A percentile compares a stretch with the other conserved stretches of the same genome.
These are phyloP conservation scores for Collichthys lucidus DNA, from an alignment of 2,113 vertebrate species.

Conservation along the genomic window DNA sequence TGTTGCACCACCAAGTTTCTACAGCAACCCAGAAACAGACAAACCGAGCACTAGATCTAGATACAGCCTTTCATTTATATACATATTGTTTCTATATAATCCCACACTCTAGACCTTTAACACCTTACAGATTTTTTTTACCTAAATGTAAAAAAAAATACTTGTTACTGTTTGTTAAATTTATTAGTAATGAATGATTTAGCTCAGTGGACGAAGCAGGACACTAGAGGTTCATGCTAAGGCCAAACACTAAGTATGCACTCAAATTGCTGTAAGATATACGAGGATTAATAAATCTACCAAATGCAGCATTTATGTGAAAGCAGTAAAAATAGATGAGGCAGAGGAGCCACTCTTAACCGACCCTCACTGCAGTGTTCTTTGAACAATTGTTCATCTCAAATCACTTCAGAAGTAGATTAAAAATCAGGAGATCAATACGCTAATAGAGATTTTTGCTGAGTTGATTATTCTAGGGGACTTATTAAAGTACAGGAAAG, in stretches of 20 bases:
- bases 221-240: not conserved
- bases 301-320: not conserved
- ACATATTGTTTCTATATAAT: too few species aligned
- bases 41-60: too few species aligned
- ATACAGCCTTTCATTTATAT: too few species aligned
- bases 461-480: constrained; percentile 4
- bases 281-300: not conserved
- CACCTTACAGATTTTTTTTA: not conserved
- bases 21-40: too few species aligned
- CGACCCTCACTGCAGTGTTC: not conserved
- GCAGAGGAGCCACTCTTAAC: not conserved
- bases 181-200: not conserved
- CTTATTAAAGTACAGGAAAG: constrained; percentile 1
- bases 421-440: not conserved
- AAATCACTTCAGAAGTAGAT: constrained; percentile 1
- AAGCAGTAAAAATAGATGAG: not conserved
- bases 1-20: too few species aligned
- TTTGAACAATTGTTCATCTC: not conserved
- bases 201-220: not conserved
- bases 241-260: not conserved
- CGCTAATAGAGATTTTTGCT: not conserved
- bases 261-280: not conserved
- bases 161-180: not conserved
- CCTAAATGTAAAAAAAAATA: not conserved
- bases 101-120: not conserved